A percentile compares a stretch with the other conserved stretches of the same genome.
phyloP scores from a whole-genome alignment of 2,888 invertebrate species.

The Brachypterus glaber region DNA sequence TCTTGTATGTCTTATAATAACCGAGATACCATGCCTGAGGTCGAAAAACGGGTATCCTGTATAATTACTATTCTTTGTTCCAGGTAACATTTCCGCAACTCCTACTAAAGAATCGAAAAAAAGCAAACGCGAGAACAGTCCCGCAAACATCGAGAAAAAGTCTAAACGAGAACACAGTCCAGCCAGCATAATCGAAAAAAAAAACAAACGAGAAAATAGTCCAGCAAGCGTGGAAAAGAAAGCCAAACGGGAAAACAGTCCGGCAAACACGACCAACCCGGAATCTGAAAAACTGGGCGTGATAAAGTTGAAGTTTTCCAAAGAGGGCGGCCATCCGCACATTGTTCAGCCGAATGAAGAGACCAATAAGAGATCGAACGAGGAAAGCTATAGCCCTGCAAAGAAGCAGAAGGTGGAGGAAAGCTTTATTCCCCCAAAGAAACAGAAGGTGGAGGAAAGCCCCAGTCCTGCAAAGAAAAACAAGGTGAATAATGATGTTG shows the following conservation, averaged over 20 bases:
- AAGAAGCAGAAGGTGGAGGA: slow-evolving; percentile 21
- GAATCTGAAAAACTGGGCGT: slow-evolving; percentile 42
- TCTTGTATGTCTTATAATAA: too few species aligned
- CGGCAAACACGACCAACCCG: slow-evolving; percentile 22
- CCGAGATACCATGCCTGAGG: too few species aligned
- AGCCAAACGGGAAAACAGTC: too few species aligned
- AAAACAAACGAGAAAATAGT: too few species aligned
- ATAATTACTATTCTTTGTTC: too few species aligned
- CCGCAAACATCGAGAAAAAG: slow-evolving; percentile 24
- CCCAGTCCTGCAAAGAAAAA: slow-evolving; percentile 14
- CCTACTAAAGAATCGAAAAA: slow-evolving; percentile 28
- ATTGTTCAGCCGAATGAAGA: slow-evolving; percentile 31
- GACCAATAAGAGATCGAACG: slow-evolving; percentile 19
- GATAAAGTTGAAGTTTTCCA: slow-evolving; percentile 47
- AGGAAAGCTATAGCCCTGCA: slow-evolving; percentile 17
- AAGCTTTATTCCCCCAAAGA: background rate
- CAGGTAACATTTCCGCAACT: too few species aligned
- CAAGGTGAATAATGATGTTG: too few species aligned
- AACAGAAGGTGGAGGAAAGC: slow-evolving; percentile 5
- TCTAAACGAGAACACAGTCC: too few species aligned
- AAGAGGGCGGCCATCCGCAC: slow-evolving; percentile 38
- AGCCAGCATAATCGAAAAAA: slow-evolving; percentile 16
- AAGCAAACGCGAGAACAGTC: too few species aligned
- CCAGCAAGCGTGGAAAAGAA: slow-evolving; percentile 28
- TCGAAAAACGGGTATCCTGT: too few species aligned